Conservation (phyloP, 2,797 vertebrate genomes). For the Leptatherina wallacei region DNA sequence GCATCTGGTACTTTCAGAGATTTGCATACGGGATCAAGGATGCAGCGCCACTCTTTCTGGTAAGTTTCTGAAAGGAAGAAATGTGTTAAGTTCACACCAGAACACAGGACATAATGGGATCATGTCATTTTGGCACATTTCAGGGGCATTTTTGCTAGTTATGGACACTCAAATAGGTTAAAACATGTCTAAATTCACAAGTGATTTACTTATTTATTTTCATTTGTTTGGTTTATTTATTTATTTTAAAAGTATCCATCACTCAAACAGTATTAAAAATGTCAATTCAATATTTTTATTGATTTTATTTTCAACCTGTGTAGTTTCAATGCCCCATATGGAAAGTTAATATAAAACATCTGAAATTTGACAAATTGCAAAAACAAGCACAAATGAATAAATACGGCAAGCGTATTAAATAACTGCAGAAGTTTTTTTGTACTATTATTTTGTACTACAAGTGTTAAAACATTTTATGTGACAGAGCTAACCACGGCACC, state of each 20-base stretch:
- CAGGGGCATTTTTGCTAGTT: not conserved
- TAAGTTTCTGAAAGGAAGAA: conserved; percentile 36
- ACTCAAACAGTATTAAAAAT: not conserved
- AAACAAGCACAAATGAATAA: too few relatives aligned
- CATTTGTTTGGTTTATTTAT: too few relatives aligned
- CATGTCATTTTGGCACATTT: not conserved
- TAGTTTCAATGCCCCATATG: too few relatives aligned
- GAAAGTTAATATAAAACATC: too few relatives aligned
- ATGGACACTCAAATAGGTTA: not conserved
- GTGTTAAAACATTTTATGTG: too few relatives aligned
- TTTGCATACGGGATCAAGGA: conserved; percentile 83
- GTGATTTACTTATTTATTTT: too few relatives aligned
- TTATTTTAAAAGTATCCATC: not conserved
- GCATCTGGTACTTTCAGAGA: conserved; percentile 75
- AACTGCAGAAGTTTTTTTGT: too few relatives aligned
- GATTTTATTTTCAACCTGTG: not conserved
- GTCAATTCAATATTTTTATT: not conserved
- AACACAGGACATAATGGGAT: too few relatives aligned
- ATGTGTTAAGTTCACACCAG: not conserved
- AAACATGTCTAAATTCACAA: not conserved
- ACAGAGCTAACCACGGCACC: too few relatives aligned
- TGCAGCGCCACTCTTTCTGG: conserved; percentile 76
- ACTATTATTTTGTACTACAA: too few relatives aligned
- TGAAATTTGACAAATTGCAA: too few relatives aligned
- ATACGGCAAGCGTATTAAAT: too few relatives aligned